Percentiles rank a stretch among this genome's conserved stretches.
Evolutionary conservation across 2,113 vertebrate genomes (phyloP).

Genomic region (Microcebus ravelobensis): DNA sequence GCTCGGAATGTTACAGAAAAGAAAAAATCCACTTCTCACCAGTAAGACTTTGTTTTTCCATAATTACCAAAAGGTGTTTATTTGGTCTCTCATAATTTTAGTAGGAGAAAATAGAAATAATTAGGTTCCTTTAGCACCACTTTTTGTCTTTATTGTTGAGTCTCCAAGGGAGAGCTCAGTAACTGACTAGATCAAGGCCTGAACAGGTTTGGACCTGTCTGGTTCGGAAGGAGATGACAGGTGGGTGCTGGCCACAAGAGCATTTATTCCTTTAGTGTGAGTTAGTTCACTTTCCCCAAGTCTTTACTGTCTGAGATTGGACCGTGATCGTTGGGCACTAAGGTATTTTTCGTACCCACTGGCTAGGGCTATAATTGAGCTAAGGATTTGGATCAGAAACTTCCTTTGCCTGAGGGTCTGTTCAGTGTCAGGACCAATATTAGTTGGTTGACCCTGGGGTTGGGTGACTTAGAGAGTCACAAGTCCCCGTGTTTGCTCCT

Average conservation of each 20-base stretch:
- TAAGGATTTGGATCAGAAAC: neutral
- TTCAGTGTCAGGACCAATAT: neutral
- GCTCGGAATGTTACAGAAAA: neutral
- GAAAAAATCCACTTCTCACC: neutral
- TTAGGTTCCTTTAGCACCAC: too few species aligned
- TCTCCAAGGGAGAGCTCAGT: neutral
- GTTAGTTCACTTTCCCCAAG: neutral
- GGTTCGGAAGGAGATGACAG: neutral
- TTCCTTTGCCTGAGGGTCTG: neutral
- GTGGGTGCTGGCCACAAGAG: too few species aligned
- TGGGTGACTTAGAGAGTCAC: neutral
- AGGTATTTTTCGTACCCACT: neutral
- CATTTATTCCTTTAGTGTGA: neutral
- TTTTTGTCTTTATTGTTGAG: neutral
- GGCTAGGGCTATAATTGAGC: neutral
- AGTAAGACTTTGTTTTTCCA: neutral
- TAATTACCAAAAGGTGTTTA: neutral
- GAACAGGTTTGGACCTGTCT: neutral
- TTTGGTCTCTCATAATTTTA: neutral
- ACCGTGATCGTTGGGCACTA: neutral
- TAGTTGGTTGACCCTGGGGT: neutral
- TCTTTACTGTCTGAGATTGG: neutral
- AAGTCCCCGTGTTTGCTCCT: neutral
- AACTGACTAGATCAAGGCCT: neutral
- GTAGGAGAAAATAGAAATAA: neutral